Evolutionary conservation across 2,888 invertebrate species (phyloP).

Genomic region (Melanchra persicariae): DNA sequence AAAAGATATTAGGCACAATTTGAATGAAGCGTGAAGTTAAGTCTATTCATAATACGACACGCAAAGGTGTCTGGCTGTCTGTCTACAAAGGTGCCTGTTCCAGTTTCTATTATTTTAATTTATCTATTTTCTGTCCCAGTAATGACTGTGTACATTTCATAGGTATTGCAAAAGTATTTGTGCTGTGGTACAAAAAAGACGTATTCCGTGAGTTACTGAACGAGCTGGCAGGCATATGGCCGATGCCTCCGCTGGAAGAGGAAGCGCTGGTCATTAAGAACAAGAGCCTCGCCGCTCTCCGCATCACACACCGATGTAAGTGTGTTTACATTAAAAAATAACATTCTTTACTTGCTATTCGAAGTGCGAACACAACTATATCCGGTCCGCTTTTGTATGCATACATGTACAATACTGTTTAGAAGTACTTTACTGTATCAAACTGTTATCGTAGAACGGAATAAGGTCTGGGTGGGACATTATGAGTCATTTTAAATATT

Average conservation of each 20-base stretch:
- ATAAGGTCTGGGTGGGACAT: neutral
- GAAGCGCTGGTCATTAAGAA: conserved; percentile 79
- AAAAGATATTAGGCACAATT: conserved; percentile 48
- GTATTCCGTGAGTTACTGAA: conserved; percentile 80
- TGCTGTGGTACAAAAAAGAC: conserved; percentile 85
- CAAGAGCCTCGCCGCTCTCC: conserved; percentile 79
- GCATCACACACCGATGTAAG: conserved; percentile 82
- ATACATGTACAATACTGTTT: neutral
- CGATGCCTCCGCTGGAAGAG: conserved; percentile 79
- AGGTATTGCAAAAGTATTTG: conserved; percentile 83
- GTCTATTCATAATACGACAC: conserved; percentile 37
- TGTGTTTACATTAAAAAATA: conserved; percentile 35
- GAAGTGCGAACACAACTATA: conserved; percentile 26
- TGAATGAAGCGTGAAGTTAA: conserved; percentile 53
- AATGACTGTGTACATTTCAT: conserved; percentile 42
- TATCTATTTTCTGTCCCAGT: conserved; percentile 13
- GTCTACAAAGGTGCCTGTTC: conserved; percentile 4
- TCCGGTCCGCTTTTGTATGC: neutral
- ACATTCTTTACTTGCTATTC: conserved; percentile 39
- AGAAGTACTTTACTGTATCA: conserved; percentile 7
- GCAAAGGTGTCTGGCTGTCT: conserved; percentile 19
- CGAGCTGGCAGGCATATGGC: conserved; percentile 85
- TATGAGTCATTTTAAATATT: conserved; percentile 19
- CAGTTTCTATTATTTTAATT: conserved; percentile 8
- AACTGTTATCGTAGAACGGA: neutral